A percentile compares a stretch with the other conserved stretches of the same genome.
These are phyloP conservation scores for Mimachlamys varia DNA, from an alignment of 2,888 invertebrate genomes.

Conservation along the genomic window DNA sequence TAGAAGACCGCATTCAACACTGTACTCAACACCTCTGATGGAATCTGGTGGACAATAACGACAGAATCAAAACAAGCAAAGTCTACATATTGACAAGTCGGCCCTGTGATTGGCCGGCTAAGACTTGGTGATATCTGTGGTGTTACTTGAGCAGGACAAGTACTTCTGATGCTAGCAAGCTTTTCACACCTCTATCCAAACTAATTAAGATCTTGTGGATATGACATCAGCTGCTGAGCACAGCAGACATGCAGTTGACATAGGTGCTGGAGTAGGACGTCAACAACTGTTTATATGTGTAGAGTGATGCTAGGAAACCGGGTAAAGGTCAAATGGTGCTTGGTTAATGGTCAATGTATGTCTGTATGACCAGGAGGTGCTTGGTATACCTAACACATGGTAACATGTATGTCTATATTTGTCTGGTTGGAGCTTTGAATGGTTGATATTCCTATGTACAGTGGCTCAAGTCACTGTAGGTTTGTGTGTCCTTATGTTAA, in stretches of 20 bases:
- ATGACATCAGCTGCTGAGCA: background rate
- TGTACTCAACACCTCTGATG: background rate
- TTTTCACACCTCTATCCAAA: background rate
- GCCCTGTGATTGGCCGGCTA: background rate
- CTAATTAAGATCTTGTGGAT: constrained; percentile 2
- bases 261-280: background rate
- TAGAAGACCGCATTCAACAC: too few species aligned
- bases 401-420: too few species aligned
- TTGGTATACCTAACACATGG: too few species aligned
- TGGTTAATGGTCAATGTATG: too few species aligned
- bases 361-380: too few species aligned
- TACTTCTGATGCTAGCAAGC: background rate
- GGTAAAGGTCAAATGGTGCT: background rate
- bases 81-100: background rate
- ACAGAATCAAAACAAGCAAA: background rate
- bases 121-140: background rate
- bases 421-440: too few species aligned
- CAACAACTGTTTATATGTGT: background rate
- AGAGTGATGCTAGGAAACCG: too few species aligned
- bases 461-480: too few species aligned
- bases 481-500: too few species aligned
- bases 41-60: background rate
- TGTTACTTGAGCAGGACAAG: background rate
- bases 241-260: background rate
- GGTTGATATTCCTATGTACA: too few species aligned